phyloP scores from a whole-genome alignment of 2,888 invertebrate species.

The Macaria notata region DNA sequence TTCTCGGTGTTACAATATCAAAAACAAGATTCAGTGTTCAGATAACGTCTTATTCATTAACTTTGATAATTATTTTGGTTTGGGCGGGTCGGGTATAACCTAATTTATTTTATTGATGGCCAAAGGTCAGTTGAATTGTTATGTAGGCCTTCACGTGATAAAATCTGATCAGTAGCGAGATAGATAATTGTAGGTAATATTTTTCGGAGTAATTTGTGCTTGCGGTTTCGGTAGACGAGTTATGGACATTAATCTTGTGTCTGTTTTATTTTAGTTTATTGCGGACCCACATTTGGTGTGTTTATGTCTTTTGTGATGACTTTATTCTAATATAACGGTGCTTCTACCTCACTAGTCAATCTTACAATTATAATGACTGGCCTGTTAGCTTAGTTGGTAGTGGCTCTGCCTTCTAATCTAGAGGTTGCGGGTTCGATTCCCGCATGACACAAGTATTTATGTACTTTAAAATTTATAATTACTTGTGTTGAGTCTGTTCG shows the following conservation, averaged over 20 bases:
- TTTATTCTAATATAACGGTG: too few species aligned
- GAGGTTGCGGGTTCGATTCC: too few species aligned
- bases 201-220: slow-evolving; percentile 10
- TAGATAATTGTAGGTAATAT: slow-evolving; percentile 16
- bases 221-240: slow-evolving; percentile 1
- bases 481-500: too few species aligned
- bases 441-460: too few species aligned
- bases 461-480: too few species aligned
- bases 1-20: slow-evolving; percentile 40
- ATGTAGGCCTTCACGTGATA: slow-evolving; percentile 33
- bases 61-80: slow-evolving; percentile 47
- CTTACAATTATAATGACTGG: too few species aligned
- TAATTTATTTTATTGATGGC: slow-evolving; percentile 37
- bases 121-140: slow-evolving; percentile 37
- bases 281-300: too few species aligned
- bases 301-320: too few species aligned
- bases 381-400: too few species aligned
- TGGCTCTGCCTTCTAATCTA: too few species aligned
- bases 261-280: not conserved
- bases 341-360: too few species aligned
- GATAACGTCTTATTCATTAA: slow-evolving; percentile 53
- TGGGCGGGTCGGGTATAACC: slow-evolving; percentile 35
- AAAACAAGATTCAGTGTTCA: slow-evolving; percentile 45
- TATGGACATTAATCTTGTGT: not conserved
- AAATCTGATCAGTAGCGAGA: slow-evolving; percentile 32